A percentile compares a stretch with the other conserved stretches of the same genome.
phyloP scores from a whole-genome alignment of 2,888 invertebrate species.

The Metalampra italica region DNA sequence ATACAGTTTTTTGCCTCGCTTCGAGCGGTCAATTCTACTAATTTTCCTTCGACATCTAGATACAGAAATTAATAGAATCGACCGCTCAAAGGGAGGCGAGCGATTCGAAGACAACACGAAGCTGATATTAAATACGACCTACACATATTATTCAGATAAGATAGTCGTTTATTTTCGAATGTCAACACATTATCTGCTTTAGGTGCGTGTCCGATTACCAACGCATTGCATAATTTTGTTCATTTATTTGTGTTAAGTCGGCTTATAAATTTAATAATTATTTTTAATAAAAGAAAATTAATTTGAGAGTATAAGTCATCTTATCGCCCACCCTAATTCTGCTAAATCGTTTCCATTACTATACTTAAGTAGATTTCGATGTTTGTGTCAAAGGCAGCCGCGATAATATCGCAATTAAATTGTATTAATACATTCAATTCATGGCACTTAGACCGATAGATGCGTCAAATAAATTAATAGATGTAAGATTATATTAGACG shows the following conservation, averaged over 20 bases:
- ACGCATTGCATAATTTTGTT: not conserved
- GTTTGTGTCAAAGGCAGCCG: conserved; percentile 68
- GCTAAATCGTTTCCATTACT: conserved; percentile 72
- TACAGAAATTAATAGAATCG: too few relatives aligned
- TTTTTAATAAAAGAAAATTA: not conserved
- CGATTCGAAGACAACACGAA: too few relatives aligned
- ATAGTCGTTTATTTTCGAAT: not conserved
- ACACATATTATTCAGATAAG: not conserved
- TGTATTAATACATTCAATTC: conserved; percentile 64
- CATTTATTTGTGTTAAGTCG: not conserved
- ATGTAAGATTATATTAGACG: conserved; percentile 1
- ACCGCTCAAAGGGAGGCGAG: too few relatives aligned
- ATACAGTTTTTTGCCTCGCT: too few relatives aligned
- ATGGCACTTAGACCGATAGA: conserved; percentile 44
- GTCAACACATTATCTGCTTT: not conserved
- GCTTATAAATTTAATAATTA: conserved; percentile 1
- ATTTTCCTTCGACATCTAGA: too few relatives aligned
- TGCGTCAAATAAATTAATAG: conserved; percentile 25
- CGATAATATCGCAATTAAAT: conserved; percentile 74
- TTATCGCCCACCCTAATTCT: conserved; percentile 56
- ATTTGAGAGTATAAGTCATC: conserved; percentile 26
- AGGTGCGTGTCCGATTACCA: not conserved
- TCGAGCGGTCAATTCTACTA: too few relatives aligned
- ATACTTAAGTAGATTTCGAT: conserved; percentile 76
- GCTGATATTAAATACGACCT: not conserved